phyloP scores from a whole-genome alignment of 1,140 invertebrate species.

The Hermetia illucens region DNA sequence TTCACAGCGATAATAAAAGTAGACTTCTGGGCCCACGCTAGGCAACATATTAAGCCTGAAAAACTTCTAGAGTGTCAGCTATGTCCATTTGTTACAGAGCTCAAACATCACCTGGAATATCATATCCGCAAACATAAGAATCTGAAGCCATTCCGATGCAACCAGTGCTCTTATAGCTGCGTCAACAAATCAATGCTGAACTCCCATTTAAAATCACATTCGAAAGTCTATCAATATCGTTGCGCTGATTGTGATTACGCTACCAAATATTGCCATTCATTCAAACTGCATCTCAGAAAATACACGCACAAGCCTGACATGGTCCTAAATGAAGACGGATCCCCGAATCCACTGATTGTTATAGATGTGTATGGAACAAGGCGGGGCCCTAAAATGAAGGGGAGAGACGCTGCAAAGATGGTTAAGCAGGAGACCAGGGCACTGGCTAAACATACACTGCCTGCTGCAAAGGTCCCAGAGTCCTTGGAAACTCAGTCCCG shows the following conservation, averaged over 20 bases:
- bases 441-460: slow-evolving; percentile 26
- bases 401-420: slow-evolving; percentile 4
- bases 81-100: slow-evolving; percentile 96
- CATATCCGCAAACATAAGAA: slow-evolving; percentile 91
- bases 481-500: slow-evolving; percentile 2
- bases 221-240: slow-evolving; percentile 89
- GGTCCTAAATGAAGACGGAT: slow-evolving; percentile 76
- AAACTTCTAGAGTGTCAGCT: slow-evolving; percentile 81
- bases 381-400: slow-evolving; percentile 64
- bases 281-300: slow-evolving; percentile 91
- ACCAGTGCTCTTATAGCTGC: slow-evolving; percentile 81
- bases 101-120: slow-evolving; percentile 97
- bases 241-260: slow-evolving; percentile 93
- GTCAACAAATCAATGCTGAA: slow-evolving; percentile 99
- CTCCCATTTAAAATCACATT: slow-evolving; percentile 96
- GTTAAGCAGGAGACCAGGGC: slow-evolving; percentile 13
- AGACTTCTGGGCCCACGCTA: slow-evolving; percentile 88
- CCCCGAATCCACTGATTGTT: slow-evolving; percentile 69
- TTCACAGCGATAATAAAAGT: slow-evolving; percentile 73
- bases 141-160: slow-evolving; percentile 93
- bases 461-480: not conserved
- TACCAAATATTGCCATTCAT: slow-evolving; percentile 95
- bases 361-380: slow-evolving; percentile 84
- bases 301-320: slow-evolving; percentile 75
- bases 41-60: slow-evolving; percentile 81